Conservation (phyloP, 2,113 vertebrate species). For the Chlamydotis undulata region DNA sequence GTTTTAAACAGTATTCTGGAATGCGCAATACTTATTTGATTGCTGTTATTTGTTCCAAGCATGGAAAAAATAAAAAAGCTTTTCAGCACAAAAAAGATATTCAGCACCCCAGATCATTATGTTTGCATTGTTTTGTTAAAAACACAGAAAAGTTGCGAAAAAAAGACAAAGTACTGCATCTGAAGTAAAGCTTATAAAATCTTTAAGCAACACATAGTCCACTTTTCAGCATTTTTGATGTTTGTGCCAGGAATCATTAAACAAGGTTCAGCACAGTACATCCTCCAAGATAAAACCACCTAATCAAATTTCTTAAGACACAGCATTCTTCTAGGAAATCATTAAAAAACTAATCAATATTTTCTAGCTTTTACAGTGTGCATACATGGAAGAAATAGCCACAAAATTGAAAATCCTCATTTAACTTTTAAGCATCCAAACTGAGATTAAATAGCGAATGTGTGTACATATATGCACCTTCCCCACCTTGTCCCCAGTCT, state of each 20-base stretch:
- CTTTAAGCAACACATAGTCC: background rate
- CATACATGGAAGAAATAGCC: background rate
- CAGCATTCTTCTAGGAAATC: constrained; percentile 16
- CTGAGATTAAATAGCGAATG: background rate
- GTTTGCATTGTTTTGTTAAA: background rate
- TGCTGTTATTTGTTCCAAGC: background rate
- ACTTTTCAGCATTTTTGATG: background rate
- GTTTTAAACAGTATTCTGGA: background rate
- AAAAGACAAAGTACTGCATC: background rate
- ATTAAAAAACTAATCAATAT: background rate
- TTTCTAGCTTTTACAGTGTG: background rate
- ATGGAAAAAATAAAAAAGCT: background rate
- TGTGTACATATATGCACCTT: background rate
- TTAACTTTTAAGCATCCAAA: background rate
- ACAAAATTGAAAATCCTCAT: background rate
- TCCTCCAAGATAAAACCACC: background rate
- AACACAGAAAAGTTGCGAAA: background rate
- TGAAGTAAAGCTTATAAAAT: background rate
- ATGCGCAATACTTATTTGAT: background rate
- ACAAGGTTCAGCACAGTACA: background rate
- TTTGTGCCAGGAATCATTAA: background rate
- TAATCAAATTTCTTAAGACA: background rate
- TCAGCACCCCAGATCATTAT: background rate
- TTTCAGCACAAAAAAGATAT: background rate
- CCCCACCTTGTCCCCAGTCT: background rate